Base-by-base conservation (phyloP, 2,113 vertebrate genomes). In the Parotia lawesii region DNA sequence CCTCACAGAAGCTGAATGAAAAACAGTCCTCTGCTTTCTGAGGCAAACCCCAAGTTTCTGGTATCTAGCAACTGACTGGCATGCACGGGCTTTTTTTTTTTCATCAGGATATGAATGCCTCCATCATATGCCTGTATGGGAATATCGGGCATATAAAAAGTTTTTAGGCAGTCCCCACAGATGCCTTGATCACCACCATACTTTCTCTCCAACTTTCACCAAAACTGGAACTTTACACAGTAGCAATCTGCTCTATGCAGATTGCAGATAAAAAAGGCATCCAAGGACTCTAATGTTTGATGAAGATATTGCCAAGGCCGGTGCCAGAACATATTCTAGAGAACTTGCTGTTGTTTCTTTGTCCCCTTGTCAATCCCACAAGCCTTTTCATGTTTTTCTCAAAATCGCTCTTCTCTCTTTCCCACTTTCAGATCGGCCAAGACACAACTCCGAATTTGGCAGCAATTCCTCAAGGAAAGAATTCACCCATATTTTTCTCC, bases 101-200 rank as follows among this genome's bases (percentile, higher is more conserved):
- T 8, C 40, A 15, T 69, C 17, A 37, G 14, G 12, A 45, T 53
- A 16, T 29, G 28, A 65, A 90, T 65, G 28, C 4, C 37, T 65
- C 50, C 11, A n/a, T 53, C 22, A 10, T 20, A 56, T 0, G 3
- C 7, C 9, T 53, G 12, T 8, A 35, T 12, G 12, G 18, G 29
- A 58, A 74, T 67, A 81, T 67, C 38, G 71, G 48, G 33, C 29
- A 51, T 28, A 40, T 7, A 50, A 38, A 74, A 67, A 33, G 21
- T 25, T 85, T 69, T 70, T 24, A 45, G 31, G 21, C 6, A 21
- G 31, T n/a, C 9, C 48, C 24, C 53, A 79, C 6, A 67, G 48
- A 65, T 38, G 35, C 12, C 40, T 76, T 69, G 23, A 57, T 73
- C n/a, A 51, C 28, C 27, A 51, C 9, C 17, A 48, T 3, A 28